Evolutionary conservation across 2,797 vertebrate genomes (phyloP), one percentile per base, ranked within the genome.

Genomic region (Gymnoscopelus microlampas): DNA sequence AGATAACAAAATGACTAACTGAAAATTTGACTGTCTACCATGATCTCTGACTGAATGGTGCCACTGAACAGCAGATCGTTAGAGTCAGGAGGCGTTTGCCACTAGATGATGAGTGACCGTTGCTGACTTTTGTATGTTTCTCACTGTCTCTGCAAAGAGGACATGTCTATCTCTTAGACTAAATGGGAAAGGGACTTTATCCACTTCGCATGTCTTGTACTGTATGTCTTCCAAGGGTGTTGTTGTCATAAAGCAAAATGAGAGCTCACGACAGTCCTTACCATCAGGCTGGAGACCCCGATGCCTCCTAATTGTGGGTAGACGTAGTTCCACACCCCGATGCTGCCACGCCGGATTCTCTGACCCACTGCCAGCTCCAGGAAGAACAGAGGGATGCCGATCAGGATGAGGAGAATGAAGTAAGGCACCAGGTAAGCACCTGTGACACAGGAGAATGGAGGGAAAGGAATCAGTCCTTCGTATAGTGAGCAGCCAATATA

Each of bases 371-470:
- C 98, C 93, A 99, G 85, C 92, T 99, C 98, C 94, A 99, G 91
- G 91, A 98, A 99, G 91, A 99, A 99, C 64, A 99, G 92, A 0
- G 98, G 98, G 81, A 99, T 95, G 73, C 98, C 98, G 0, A 98
- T 98, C 83, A 99, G 92, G 84, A 98, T 68, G n/a, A 99, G 96
- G 70, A 99, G 94, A 79, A 99, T 96, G 73, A 95, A 92, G 87
- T 99, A 99, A 0, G 98, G 98, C 55, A 99, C 95, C 79, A 99
- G 90, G 85, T 99, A 99, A 10, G 97, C 98, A 81, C 98, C 98
- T 99, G 88, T 70, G 63, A 70, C 59, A 63, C 9, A 44, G 39
- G 13, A 5, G 26, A 24, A 61, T 5, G 44, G 47, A 29, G 23
- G 74, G 24, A 68, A 14, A 5, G 32, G 35, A n/a, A 24, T 44